Conservation (phyloP, 2,113 vertebrate species). For the Labeo rohita region DNA sequence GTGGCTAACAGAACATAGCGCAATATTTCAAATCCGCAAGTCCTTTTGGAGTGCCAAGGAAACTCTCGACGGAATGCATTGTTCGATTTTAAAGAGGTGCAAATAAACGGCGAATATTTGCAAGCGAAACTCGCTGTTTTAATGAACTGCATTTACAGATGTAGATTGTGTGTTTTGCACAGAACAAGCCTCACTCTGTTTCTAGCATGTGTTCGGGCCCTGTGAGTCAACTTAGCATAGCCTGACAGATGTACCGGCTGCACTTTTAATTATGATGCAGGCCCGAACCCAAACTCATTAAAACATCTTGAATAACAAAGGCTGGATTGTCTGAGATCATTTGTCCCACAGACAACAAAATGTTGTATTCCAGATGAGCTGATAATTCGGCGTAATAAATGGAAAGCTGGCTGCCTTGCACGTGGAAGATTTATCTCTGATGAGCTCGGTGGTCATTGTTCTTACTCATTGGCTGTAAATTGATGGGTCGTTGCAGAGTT, state of each 20-base stretch:
- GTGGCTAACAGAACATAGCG: slow-evolving; percentile 1
- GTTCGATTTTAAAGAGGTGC: slow-evolving; percentile 27
- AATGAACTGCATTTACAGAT: slow-evolving; percentile 23
- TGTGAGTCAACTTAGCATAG: slow-evolving; percentile 19
- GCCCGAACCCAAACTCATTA: slow-evolving; percentile 49
- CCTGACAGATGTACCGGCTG: slow-evolving; percentile 30
- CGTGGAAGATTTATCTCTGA: slow-evolving; percentile 46
- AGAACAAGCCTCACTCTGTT: slow-evolving; percentile 24
- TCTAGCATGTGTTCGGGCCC: slow-evolving; percentile 1
- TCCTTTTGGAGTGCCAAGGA: slow-evolving; percentile 6
- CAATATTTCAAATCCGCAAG: slow-evolving; percentile 35
- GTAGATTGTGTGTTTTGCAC: not conserved
- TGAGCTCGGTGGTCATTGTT: slow-evolving; percentile 42
- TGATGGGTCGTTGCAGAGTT: slow-evolving; percentile 15
- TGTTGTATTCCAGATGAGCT: slow-evolving; percentile 44
- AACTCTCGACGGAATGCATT: slow-evolving; percentile 19
- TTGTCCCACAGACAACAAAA: slow-evolving; percentile 48
- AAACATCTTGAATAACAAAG: slow-evolving; percentile 47
- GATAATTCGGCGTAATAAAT: slow-evolving; percentile 47
- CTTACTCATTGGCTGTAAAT: slow-evolving; percentile 49
- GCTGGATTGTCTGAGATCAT: slow-evolving; percentile 36
- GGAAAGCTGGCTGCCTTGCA: slow-evolving; percentile 33
- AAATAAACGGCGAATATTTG: not conserved
- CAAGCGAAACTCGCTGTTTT: not conserved
- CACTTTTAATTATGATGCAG: slow-evolving; percentile 43